Conservation (phyloP, 2,113 vertebrate genomes). For the Neoarius graeffei region DNA sequence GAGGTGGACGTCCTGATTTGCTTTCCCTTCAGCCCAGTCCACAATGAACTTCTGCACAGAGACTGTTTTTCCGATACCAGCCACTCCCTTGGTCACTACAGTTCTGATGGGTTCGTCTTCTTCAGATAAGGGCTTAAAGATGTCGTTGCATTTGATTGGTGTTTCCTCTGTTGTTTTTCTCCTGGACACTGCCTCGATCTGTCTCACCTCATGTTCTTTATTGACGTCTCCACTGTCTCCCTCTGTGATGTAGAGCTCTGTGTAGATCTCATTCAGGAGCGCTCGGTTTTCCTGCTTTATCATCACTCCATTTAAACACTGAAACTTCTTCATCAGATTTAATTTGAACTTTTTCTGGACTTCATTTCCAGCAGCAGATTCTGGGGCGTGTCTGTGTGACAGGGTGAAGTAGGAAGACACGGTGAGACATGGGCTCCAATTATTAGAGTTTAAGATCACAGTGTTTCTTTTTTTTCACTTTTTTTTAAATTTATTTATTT, state of each 20-base stretch:
- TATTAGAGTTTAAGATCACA: not conserved
- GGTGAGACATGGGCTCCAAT: not conserved
- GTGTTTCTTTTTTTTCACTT: no score
- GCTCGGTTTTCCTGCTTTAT: not conserved
- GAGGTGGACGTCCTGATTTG: no score
- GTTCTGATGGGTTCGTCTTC: no score
- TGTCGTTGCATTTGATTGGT: no score
- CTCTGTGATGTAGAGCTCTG: constrained; percentile 57
- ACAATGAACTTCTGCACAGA: no score
- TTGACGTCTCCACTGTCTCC: constrained; percentile 37
- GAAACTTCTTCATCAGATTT: not conserved
- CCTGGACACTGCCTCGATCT: no score
- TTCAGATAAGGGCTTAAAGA: no score
- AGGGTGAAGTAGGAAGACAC: not conserved
- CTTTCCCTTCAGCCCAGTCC: no score
- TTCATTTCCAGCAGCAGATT: not conserved
- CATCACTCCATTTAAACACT: not conserved
- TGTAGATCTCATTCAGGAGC: constrained; percentile 49
- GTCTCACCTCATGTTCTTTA: constrained; percentile 47
- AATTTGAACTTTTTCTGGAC: not conserved
- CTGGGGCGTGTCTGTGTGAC: not conserved
- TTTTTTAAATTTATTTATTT: no score
- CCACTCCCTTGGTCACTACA: no score
- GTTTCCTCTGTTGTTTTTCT: no score
- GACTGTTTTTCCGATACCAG: no score